Percentiles rank a stretch among this genome's conserved stretches.
These are phyloP conservation scores for Drosophila nigromelanica DNA, from an alignment of 1,140 invertebrate genomes.

Conservation along the genomic window DNA sequence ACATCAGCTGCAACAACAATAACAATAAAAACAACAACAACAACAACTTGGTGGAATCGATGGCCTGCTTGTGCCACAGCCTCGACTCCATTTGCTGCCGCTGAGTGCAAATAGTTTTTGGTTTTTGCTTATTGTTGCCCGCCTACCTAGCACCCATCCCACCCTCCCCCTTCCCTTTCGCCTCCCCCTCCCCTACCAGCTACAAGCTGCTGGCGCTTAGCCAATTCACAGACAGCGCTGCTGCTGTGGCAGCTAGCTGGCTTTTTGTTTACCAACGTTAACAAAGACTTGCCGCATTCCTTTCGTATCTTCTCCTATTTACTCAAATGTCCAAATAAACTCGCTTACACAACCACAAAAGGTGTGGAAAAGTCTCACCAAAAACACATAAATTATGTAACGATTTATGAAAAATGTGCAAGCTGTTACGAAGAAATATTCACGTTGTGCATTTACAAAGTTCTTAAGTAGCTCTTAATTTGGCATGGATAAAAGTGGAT, in stretches of 20 bases:
- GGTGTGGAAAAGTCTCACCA: slow-evolving; percentile 12
- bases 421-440: background rate
- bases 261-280: slow-evolving; percentile 63
- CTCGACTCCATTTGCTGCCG: slow-evolving; percentile 57
- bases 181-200: background rate
- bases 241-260: slow-evolving; percentile 30
- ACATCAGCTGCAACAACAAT: slow-evolving; percentile 28
- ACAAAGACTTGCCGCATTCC: slow-evolving; percentile 52
- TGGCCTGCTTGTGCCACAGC: slow-evolving; percentile 45
- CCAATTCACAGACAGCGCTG: slow-evolving; percentile 44
- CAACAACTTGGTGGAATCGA: slow-evolving; percentile 40
- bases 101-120: slow-evolving; percentile 77
- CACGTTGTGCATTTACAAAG: background rate
- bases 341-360: background rate
- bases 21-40: slow-evolving; percentile 34
- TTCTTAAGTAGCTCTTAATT: background rate
- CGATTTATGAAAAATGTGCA: slow-evolving; percentile 7
- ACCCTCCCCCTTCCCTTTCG: background rate
- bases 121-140: slow-evolving; percentile 56
- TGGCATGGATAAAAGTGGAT: background rate
- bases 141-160: slow-evolving; percentile 13
- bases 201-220: slow-evolving; percentile 62
- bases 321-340: slow-evolving; percentile 57
- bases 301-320: slow-evolving; percentile 13
- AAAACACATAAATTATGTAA: slow-evolving; percentile 20